Percentiles rank a stretch among this genome's conserved stretches.
phyloP scores from a whole-genome alignment of 1,140 invertebrate species.

The Ganaspis sp. region DNA sequence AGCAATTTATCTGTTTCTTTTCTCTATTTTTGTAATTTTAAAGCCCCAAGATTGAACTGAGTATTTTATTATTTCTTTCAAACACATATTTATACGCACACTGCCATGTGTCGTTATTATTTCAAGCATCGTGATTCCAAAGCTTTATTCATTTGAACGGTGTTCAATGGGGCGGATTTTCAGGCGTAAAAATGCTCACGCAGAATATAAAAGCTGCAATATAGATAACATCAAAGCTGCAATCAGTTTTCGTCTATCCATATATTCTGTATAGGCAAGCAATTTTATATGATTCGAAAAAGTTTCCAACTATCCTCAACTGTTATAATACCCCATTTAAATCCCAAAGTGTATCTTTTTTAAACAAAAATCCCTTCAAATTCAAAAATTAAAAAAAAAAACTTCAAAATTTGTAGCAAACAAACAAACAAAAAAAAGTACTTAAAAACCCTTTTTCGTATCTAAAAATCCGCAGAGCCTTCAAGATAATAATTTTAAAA shows the following conservation, averaged over 20 bases:
- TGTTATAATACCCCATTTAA: background rate
- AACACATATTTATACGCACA: background rate
- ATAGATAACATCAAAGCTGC: constrained; percentile 24
- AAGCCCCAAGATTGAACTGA: background rate
- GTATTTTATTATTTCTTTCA: background rate
- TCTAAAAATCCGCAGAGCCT: no score
- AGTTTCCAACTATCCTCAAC: background rate
- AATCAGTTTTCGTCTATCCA: constrained; percentile 13
- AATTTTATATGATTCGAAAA: constrained; percentile 1
- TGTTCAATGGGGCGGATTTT: constrained; percentile 11
- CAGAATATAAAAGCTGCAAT: constrained; percentile 23
- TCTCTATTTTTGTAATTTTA: background rate
- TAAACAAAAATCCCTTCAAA: no score
- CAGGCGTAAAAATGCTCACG: constrained; percentile 22
- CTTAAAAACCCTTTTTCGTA: no score
- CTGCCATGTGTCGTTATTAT: background rate
- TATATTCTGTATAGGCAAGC: background rate
- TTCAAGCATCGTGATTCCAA: background rate
- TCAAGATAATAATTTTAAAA: no score
- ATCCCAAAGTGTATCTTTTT: background rate
- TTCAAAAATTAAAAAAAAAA: no score
- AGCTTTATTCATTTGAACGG: constrained; percentile 16
- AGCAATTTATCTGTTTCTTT: no score
- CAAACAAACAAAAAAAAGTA: no score
- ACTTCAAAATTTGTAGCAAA: no score